A percentile compares a stretch with the other conserved stretches of the same genome.
These are phyloP conservation scores for Dione vanillae DNA, from an alignment of 2,888 invertebrate species.

Conservation along the genomic window DNA sequence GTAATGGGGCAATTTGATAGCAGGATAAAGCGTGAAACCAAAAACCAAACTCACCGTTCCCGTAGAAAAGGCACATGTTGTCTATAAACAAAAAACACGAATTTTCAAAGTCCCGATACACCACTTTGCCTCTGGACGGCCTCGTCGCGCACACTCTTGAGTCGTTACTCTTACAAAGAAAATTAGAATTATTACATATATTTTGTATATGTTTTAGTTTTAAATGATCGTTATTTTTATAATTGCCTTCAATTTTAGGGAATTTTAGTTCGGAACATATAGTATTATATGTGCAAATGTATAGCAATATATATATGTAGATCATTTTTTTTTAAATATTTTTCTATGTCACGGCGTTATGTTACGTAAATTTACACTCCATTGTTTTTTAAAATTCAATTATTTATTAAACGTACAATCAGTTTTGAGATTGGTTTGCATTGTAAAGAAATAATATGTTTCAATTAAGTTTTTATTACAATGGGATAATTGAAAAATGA, in stretches of 20 bases:
- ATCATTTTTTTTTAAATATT: not conserved
- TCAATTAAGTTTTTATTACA: constrained; percentile 4
- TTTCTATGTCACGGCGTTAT: too few relatives aligned
- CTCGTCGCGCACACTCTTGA: constrained; percentile 57
- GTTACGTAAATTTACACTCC: not conserved
- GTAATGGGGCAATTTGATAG: too few relatives aligned
- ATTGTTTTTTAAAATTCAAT: too few relatives aligned
- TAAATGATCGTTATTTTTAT: constrained; percentile 51
- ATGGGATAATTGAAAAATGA: not conserved
- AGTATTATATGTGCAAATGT: not conserved
- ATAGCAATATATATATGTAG: not conserved
- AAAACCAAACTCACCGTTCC: constrained; percentile 54
- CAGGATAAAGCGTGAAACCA: too few relatives aligned
- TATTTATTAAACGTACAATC: too few relatives aligned
- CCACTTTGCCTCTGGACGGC: constrained; percentile 35
- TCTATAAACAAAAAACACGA: constrained; percentile 62
- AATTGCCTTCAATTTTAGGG: constrained; percentile 1
- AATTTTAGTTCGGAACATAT: not conserved
- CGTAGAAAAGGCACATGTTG: constrained; percentile 67
- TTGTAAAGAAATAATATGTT: not conserved
- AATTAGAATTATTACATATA: constrained; percentile 52
- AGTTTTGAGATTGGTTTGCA: too few relatives aligned
- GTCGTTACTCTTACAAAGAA: constrained; percentile 53
- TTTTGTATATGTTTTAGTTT: constrained; percentile 48
- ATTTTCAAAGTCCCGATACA: constrained; percentile 60